Percentiles rank a stretch among this genome's conserved stretches.
phyloP scores from a whole-genome alignment of 2,888 invertebrate genomes.

The Tiliacea aurago region DNA sequence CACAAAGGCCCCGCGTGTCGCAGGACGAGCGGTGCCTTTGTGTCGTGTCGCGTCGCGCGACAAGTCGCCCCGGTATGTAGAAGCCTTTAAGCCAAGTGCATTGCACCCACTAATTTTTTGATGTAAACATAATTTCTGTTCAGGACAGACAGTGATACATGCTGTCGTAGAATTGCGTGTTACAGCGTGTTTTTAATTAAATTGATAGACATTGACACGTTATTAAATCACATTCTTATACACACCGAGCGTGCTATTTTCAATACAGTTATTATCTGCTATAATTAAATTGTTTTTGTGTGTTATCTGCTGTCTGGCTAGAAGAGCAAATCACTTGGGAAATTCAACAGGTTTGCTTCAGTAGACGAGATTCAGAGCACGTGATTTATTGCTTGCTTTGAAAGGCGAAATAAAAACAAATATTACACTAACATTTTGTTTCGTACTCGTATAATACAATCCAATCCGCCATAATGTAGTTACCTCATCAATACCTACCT shows the following conservation, averaged over 20 bases:
- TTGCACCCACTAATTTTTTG: neutral
- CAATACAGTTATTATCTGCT: neutral
- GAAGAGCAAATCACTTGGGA: neutral
- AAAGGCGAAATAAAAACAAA: neutral
- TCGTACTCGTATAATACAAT: neutral
- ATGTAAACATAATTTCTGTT: slow-evolving; percentile 6
- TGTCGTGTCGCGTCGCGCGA: too few relatives aligned
- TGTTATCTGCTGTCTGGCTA: neutral
- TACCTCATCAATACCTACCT: too few relatives aligned
- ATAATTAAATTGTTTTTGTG: slow-evolving; percentile 15
- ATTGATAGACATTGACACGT: neutral
- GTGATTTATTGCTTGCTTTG: neutral
- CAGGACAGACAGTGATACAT: neutral
- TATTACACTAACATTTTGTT: neutral
- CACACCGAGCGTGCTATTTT: neutral
- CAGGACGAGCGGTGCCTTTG: too few relatives aligned
- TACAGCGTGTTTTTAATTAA: neutral
- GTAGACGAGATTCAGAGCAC: neutral
- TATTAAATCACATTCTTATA: slow-evolving; percentile 25
- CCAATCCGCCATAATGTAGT: neutral
- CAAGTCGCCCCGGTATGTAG: too few relatives aligned
- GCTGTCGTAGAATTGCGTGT: slow-evolving; percentile 23
- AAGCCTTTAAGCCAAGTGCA: neutral
- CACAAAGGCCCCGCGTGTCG: too few relatives aligned
- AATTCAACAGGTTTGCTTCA: neutral